These are phyloP conservation scores for Plemyria rubiginata DNA, from an alignment of 2,888 invertebrate genomes.

Conservation along the genomic window DNA sequence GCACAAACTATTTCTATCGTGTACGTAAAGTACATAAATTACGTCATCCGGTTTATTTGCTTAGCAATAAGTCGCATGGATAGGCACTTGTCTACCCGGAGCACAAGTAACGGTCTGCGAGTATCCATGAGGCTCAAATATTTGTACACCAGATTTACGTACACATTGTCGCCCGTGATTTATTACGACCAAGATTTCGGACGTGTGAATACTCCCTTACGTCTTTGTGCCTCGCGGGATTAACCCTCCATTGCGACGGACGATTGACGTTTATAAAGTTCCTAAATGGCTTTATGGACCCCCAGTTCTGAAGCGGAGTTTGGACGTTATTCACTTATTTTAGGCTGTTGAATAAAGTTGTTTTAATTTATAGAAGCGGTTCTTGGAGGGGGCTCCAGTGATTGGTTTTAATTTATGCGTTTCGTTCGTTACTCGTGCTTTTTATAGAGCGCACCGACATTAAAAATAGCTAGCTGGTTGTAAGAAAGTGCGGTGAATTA, in stretches of 20 bases:
- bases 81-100: constrained; percentile 11
- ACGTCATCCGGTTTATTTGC: neutral
- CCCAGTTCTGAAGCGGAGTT: constrained; percentile 30
- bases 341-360: constrained; percentile 30
- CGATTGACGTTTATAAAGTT: constrained; percentile 50
- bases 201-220: constrained; percentile 57
- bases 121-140: constrained; percentile 39
- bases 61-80: neutral
- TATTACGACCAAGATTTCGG: constrained; percentile 50
- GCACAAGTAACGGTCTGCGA: constrained; percentile 28
- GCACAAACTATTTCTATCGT: neutral
- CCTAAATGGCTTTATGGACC: constrained; percentile 42
- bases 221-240: constrained; percentile 50
- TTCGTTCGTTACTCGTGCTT: constrained; percentile 2
- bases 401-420: constrained; percentile 26
- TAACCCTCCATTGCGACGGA: constrained; percentile 48
- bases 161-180: constrained; percentile 47
- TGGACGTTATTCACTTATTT: constrained; percentile 31
- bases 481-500: neutral
- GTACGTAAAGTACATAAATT: neutral
- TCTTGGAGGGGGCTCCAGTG: constrained; percentile 12
- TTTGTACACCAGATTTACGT: constrained; percentile 44
- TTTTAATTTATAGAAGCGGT: constrained; percentile 27
- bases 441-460: neutral
- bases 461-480: no score